A percentile compares a stretch with the other conserved stretches of the same genome.
Evolutionary conservation across 2,888 invertebrate species (phyloP).

Genomic region (Troides oblongomaculatus): DNA sequence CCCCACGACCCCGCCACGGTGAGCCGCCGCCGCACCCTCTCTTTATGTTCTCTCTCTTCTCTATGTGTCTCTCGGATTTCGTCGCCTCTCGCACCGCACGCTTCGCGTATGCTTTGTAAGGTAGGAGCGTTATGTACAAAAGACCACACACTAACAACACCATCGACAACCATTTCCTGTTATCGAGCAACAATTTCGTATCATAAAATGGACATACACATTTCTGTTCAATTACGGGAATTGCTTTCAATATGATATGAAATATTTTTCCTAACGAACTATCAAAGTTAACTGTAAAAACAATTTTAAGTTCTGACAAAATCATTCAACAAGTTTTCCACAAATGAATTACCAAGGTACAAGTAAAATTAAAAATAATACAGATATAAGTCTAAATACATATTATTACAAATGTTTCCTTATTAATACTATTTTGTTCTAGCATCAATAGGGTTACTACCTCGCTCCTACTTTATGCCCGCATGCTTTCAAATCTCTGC

Average conservation of each 20-base stretch:
- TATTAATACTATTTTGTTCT: slow-evolving; percentile 26
- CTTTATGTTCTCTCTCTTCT: slow-evolving; percentile 59
- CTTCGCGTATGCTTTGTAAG: slow-evolving; percentile 73
- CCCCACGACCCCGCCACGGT: slow-evolving; percentile 77
- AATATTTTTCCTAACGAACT: background rate
- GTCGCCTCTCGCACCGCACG: slow-evolving; percentile 77
- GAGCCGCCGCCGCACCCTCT: slow-evolving; percentile 75
- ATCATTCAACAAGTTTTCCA: background rate
- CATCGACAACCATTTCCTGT: background rate
- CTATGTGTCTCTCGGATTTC: slow-evolving; percentile 73
- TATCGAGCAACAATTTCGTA: background rate
- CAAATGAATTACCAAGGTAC: background rate
- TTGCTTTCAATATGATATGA: background rate
- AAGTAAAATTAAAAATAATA: background rate
- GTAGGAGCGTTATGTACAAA: slow-evolving; percentile 63
- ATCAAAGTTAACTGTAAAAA: background rate
- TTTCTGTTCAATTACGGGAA: slow-evolving; percentile 9
- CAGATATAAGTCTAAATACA: slow-evolving; percentile 6
- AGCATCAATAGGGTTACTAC: slow-evolving; percentile 33
- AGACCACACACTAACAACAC: background rate
- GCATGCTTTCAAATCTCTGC: slow-evolving; percentile 67
- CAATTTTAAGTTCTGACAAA: background rate
- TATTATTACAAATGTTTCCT: background rate
- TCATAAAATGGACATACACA: background rate
- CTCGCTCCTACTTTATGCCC: slow-evolving; percentile 76